phyloP scores from a whole-genome alignment of 2,113 vertebrate species.

The Alaudala cheleensis region DNA sequence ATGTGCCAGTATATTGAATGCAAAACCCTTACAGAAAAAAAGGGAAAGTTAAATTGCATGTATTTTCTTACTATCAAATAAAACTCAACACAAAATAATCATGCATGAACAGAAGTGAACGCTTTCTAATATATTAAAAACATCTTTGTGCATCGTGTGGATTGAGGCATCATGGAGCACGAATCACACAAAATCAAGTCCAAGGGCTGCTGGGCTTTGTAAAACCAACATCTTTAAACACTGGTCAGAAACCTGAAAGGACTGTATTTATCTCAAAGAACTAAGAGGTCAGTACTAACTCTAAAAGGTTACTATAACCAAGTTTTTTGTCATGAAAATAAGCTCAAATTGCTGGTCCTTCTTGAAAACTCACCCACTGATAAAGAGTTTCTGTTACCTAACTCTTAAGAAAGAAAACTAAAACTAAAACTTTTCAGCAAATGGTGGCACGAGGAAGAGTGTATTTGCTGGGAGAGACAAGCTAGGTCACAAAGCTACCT shows the following conservation, averaged over 20 bases:
- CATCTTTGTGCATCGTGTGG: neutral
- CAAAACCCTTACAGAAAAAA: neutral
- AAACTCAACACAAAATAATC: neutral
- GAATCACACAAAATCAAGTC: neutral
- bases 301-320: neutral
- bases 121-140: neutral
- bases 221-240: neutral
- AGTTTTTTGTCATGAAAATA: neutral
- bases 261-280: neutral
- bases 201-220: neutral
- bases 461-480: neutral
- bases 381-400: neutral
- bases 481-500: neutral
- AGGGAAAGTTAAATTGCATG: fast-evolving
- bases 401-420: neutral
- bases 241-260: neutral
- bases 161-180: neutral
- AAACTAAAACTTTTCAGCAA: neutral
- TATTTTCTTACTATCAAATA: neutral
- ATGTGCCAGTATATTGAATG: neutral
- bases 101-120: neutral
- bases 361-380: neutral
- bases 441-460: neutral
- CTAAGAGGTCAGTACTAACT: neutral
- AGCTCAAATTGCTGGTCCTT: neutral